These are phyloP conservation scores for Eutrigla gurnardus DNA, from an alignment of 2,797 vertebrate species.

Conservation along the genomic window DNA sequence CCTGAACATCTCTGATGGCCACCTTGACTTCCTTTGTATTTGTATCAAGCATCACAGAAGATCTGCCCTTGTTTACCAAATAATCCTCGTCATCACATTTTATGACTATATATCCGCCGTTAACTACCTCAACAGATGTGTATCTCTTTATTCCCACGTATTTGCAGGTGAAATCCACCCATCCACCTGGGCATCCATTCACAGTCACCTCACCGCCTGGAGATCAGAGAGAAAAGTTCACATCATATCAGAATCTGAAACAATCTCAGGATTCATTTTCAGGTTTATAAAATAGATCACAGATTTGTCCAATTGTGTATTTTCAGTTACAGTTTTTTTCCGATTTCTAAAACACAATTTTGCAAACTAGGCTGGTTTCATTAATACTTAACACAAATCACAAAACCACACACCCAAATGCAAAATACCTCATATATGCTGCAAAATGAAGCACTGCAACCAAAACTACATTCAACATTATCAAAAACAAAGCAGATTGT, in stretches of 20 bases:
- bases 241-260: background rate
- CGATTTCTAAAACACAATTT: too few species aligned
- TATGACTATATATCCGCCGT: too few species aligned
- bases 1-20: accelerated
- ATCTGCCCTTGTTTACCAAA: accelerated
- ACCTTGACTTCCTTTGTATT: background rate
- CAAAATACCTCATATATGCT: too few species aligned
- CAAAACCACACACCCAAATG: too few species aligned
- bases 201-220: background rate
- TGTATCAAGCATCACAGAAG: conserved; percentile 1
- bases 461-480: too few species aligned
- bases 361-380: background rate
- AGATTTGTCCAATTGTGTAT: background rate
- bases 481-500: too few species aligned
- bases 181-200: background rate
- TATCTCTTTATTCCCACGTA: background rate
- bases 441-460: too few species aligned
- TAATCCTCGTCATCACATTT: accelerated
- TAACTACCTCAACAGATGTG: too few species aligned
- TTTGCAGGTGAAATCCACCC: conserved; percentile 20
- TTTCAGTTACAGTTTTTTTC: background rate
- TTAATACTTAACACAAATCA: too few species aligned
- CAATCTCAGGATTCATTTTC: too few species aligned
- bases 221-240: conserved; percentile 8
- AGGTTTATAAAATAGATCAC: background rate